These are phyloP conservation scores for Peucedramus taeniatus DNA, from an alignment of 2,113 vertebrate species.

Conservation along the genomic window DNA sequence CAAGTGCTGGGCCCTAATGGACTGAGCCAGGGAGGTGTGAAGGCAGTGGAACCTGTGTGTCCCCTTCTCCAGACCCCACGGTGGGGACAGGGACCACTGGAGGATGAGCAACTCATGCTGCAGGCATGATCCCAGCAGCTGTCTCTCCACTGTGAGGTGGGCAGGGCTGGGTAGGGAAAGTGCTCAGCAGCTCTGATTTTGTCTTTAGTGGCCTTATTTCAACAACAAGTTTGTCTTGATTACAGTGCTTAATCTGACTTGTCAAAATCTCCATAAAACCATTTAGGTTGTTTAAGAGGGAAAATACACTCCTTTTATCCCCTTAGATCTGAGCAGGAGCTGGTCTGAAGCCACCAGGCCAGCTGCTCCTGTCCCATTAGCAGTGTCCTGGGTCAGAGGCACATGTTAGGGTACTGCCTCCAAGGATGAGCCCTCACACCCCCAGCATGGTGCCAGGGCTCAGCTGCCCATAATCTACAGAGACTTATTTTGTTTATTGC, in stretches of 20 bases:
- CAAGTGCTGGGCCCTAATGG: rapidly evolving
- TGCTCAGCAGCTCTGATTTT: not conserved
- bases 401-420: not conserved
- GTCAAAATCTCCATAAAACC: conserved; percentile 16
- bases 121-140: not conserved
- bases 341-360: not conserved
- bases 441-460: not conserved
- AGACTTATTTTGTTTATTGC: not conserved
- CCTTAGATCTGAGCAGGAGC: not conserved
- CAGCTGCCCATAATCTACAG: not conserved
- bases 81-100: not conserved
- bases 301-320: not conserved
- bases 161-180: rapidly evolving
- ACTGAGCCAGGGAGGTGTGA: rapidly evolving
- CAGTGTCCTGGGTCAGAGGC: not conserved
- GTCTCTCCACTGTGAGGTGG: not conserved
- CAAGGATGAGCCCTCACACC: not conserved
- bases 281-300: not conserved
- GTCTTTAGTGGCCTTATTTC: conserved; percentile 17
- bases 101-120: not conserved
- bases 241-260: not conserved
- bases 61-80: rapidly evolving
- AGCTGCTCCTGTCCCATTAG: not conserved
- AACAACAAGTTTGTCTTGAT: conserved; percentile 51
- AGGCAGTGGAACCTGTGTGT: not conserved